Conservation (phyloP, 2,797 vertebrate genomes). For the Epinephelus malabaricus region DNA sequence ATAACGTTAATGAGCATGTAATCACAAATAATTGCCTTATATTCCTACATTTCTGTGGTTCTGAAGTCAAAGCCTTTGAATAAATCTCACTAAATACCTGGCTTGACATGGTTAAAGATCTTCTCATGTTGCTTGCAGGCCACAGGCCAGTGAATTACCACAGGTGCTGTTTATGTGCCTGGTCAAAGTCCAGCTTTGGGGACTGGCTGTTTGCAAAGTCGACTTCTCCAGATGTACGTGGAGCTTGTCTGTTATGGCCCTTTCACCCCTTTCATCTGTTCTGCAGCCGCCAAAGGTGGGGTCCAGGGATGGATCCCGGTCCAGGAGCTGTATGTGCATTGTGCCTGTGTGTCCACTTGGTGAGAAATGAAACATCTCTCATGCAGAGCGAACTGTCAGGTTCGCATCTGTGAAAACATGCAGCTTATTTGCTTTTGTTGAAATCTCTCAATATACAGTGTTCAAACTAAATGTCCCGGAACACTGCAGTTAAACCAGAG, state of each 20-base stretch:
- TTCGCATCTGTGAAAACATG: slow-evolving; percentile 77
- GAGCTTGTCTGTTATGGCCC: slow-evolving; percentile 31
- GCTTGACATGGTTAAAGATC: slow-evolving; percentile 31
- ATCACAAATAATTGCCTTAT: slow-evolving; percentile 31
- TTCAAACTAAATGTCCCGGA: not conserved
- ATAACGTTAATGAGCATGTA: slow-evolving; percentile 45
- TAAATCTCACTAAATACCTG: slow-evolving; percentile 25
- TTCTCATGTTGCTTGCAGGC: slow-evolving; percentile 38
- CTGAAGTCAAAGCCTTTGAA: not conserved
- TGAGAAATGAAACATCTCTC: slow-evolving; percentile 54
- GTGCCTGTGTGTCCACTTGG: slow-evolving; percentile 29
- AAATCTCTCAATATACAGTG: slow-evolving; percentile 13
- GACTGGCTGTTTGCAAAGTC: slow-evolving; percentile 40
- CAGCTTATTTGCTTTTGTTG: slow-evolving; percentile 38
- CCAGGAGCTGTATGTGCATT: slow-evolving; percentile 36
- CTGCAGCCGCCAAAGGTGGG: slow-evolving; percentile 25
- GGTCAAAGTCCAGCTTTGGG: slow-evolving; percentile 44
- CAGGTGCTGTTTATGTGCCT: slow-evolving; percentile 67
- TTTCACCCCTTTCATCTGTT: slow-evolving; percentile 61
- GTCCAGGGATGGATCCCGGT: slow-evolving; percentile 34
- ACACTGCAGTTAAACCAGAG: not conserved
- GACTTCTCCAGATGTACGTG: slow-evolving; percentile 69
- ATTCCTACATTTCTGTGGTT: slow-evolving; percentile 28
- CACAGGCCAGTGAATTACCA: slow-evolving; percentile 30
- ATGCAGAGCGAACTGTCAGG: slow-evolving; percentile 32